Evolutionary conservation across 2,888 invertebrate genomes (phyloP), one percentile per base, ranked within the genome.

Genomic region (Cacoxenus indagator): DNA sequence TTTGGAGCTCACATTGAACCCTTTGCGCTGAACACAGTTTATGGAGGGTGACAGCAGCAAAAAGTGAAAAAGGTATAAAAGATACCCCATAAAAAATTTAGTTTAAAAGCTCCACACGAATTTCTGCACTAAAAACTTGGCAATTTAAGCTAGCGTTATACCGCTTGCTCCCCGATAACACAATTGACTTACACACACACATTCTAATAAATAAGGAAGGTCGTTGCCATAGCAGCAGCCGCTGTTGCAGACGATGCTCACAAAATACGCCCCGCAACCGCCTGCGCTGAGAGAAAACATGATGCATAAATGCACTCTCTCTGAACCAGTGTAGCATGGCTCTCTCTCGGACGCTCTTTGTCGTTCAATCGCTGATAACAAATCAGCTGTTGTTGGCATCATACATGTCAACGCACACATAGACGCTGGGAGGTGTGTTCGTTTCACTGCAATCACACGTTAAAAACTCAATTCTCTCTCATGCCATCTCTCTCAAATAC

Each of bases 211-310:
- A 81, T 83, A 79, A 82, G 85, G 85, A 85, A 85, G 85, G 85
- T 86, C 85, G 86, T 85, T 86, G 85, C 84, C 85, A 85, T 83
- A 82, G 82, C 83, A 82, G 77, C 79, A 65, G 73, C 73, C 74
- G 82, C 81, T 78, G 79, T 82, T 79, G 70, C 46, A 45, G 45
- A 26, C 26, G 14, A 4, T 22, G 19, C 27, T 31, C 46, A 24
- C 55, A 31, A 64, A 67, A 46, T 51, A 70, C 75, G 59, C 69
- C 65, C 67, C 51, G 19, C 51, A 9, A 9, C 22, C 22, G 51
- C 37, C 37, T 17, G 22, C 51, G 4, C 51, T 24, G 19, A 37
- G 1, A 2, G n/a, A n/a, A n/a, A n/a, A 72, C 70, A 14, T 24
- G 61, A 66, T 51, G 59, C 51, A 69, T 29, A 31, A 27, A 67